Evolutionary conservation across 2,888 invertebrate species (phyloP).

Genomic region (Ctenicera cuprea): DNA sequence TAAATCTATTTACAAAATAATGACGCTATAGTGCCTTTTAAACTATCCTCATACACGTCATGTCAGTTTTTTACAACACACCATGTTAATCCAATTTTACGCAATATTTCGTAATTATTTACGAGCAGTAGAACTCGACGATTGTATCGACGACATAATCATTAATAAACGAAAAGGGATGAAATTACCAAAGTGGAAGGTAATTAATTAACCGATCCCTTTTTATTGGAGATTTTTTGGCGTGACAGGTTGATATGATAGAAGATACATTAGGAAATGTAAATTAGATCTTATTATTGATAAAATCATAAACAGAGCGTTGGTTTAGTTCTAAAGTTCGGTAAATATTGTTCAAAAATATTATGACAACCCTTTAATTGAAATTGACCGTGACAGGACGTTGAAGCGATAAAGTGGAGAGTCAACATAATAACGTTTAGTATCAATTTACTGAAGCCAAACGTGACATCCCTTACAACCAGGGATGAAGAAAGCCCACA

Average conservation of each 20-base stretch:
- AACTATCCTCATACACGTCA: background rate
- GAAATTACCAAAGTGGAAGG: too few relatives aligned
- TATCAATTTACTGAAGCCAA: constrained; percentile 35
- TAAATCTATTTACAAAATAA: too few relatives aligned
- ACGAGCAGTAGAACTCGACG: background rate
- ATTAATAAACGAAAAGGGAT: background rate
- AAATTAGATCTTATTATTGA: too few relatives aligned
- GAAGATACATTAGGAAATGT: too few relatives aligned
- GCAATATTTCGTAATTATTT: background rate
- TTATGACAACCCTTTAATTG: constrained; percentile 1
- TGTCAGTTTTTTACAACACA: background rate
- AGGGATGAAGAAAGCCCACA: constrained; percentile 31
- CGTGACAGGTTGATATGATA: too few relatives aligned
- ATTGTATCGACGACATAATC: background rate
- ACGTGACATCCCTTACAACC: background rate
- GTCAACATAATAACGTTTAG: constrained; percentile 31
- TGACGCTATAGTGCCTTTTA: too few relatives aligned
- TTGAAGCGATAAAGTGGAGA: constrained; percentile 10
- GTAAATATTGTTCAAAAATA: too few relatives aligned
- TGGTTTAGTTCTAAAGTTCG: too few relatives aligned
- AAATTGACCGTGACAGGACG: constrained; percentile 6
- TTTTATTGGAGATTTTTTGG: too few relatives aligned
- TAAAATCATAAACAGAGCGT: too few relatives aligned
- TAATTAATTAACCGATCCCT: too few relatives aligned
- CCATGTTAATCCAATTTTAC: background rate